Base-by-base conservation (phyloP, 2,888 invertebrate species). In the Blera fallax region DNA sequence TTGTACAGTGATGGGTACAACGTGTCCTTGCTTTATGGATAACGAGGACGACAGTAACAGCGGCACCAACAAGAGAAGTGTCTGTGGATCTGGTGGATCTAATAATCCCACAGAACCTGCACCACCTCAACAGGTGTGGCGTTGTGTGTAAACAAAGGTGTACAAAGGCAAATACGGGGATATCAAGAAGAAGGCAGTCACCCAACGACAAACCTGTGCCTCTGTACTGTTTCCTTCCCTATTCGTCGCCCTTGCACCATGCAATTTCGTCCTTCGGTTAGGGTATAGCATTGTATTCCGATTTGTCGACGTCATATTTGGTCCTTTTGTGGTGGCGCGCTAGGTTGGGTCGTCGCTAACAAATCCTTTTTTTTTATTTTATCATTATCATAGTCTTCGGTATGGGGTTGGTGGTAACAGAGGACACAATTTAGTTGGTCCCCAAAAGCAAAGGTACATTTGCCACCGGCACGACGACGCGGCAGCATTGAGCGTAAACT, bases 281-380 rank as follows among this genome's bases (percentile, higher is more conserved):
- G 60, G 76, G 77, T 80, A 74, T 74, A 74, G 87, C 69, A 79
- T 87, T 87, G 85, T 88, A 79, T 69, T 87, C 60, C 88, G 62
- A 87, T 80, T 85, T 83, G 79, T 87, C 80, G 84, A 87, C 69
- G 60, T 85, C 87, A 79, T 70, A 73, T 84, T 82, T 79, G 70
- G 78, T 79, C 84, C 77, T 70, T 70, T 72, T 83, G 74, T 85
- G 64, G 76, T 62, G 52, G 64, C 65, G 85, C 85, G 72, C 72
- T 78, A 67, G 72, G 74, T 80, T 69, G 65, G 70, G 62, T 84
- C 73, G 79, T 69, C 64, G 82, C 76, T 88, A 78, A 87, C 80
- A 83, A 83, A 78, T 87, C 85, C 84, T 76, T 87, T 87, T 78
- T 62, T 70, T 81, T 81, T 79, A 72, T 85, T 78, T 48, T 73